Conservation (phyloP, 2,797 vertebrate genomes). For the Zalophus californianus region DNA sequence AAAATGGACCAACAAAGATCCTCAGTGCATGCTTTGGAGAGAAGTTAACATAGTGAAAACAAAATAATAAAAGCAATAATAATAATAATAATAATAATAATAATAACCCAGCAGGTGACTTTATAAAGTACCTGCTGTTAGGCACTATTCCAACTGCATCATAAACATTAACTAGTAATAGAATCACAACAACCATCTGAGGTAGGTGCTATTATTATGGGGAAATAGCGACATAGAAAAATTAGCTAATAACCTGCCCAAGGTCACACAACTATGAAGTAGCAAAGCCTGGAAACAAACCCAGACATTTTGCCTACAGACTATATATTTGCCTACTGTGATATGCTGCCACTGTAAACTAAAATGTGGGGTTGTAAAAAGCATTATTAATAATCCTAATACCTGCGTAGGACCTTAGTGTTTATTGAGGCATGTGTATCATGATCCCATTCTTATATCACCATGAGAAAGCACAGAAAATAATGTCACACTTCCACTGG, state of each 20-base stretch:
- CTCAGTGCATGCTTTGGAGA: background rate
- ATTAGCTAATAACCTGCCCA: background rate
- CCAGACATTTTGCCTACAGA: background rate
- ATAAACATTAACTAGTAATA: background rate
- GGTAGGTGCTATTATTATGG: background rate
- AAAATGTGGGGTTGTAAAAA: background rate
- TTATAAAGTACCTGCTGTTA: background rate
- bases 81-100: background rate
- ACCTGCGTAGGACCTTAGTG: background rate
- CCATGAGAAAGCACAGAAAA: background rate
- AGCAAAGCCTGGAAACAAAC: background rate
- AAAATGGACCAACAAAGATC: background rate
- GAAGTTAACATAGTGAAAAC: background rate
- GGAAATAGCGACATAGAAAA: background rate
- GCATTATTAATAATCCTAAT: background rate
- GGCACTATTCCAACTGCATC: background rate
- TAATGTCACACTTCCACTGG: background rate
- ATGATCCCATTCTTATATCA: background rate
- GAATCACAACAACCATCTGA: background rate
- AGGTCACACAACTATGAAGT: background rate
- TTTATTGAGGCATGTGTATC: background rate
- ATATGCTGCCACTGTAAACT: background rate
- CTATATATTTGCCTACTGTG: background rate
- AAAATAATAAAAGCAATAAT: background rate
- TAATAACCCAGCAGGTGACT: background rate